Conservation (phyloP, 2,113 vertebrate species). For the Coptodon bakossiorum region DNA sequence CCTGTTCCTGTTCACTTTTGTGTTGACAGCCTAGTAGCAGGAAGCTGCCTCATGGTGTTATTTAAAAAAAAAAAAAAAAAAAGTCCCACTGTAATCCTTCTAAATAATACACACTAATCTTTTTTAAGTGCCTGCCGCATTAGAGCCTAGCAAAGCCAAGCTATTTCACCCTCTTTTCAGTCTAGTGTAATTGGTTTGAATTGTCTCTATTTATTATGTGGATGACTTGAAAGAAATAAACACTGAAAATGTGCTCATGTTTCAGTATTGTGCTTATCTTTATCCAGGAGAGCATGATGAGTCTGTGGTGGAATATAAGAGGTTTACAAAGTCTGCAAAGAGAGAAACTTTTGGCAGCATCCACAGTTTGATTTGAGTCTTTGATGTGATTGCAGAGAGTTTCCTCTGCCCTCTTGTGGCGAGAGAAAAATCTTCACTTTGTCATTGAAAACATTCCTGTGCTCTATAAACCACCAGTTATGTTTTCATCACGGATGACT, state of each 20-base stretch:
- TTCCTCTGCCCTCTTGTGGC: constrained; percentile 66
- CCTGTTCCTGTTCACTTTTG: background rate
- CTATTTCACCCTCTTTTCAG: constrained; percentile 33
- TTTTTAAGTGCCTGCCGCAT: constrained; percentile 48
- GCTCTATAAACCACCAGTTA: background rate
- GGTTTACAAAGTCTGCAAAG: background rate
- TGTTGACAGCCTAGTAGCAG: constrained; percentile 8
- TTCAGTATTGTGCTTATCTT: background rate
- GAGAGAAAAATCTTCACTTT: background rate
- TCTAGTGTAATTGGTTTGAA: constrained; percentile 59
- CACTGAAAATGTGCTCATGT: constrained; percentile 45
- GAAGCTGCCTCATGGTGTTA: constrained; percentile 19
- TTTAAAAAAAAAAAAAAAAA: background rate
- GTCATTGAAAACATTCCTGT: background rate
- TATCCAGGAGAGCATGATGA: background rate
- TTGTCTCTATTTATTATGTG: constrained; percentile 75
- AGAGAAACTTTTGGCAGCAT: background rate
- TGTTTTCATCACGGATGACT: background rate
- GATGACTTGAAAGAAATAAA: constrained; percentile 70
- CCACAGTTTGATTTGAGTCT: background rate
- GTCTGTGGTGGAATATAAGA: background rate
- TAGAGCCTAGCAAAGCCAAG: constrained; percentile 35
- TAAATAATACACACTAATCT: constrained; percentile 36
- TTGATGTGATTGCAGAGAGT: background rate
- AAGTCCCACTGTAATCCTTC: constrained; percentile 1